These are phyloP conservation scores for Lagocephalus sceleratus DNA, from an alignment of 2,797 vertebrate genomes.

Conservation along the genomic window DNA sequence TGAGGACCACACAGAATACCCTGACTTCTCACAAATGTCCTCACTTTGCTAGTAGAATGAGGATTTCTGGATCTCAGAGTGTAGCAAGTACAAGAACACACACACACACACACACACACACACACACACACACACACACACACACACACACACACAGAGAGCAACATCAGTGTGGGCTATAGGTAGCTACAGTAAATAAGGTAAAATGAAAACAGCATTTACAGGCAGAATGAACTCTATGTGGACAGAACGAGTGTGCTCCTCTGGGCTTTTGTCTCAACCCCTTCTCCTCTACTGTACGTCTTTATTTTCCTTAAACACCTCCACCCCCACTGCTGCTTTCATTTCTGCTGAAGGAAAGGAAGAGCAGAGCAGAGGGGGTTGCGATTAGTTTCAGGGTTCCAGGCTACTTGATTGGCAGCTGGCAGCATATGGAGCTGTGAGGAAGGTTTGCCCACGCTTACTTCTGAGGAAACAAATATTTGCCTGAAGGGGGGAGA, in stretches of 20 bases:
- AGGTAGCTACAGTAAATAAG: constrained; percentile 22
- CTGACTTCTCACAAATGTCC: too few relatives aligned
- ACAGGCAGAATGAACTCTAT: constrained; percentile 6
- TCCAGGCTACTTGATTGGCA: constrained; percentile 86
- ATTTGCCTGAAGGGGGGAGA: constrained; percentile 88
- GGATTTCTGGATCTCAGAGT: too few relatives aligned
- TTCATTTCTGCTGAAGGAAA: constrained; percentile 61
- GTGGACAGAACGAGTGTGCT: constrained; percentile 34
- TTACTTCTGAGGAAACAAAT: constrained; percentile 96
- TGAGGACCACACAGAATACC: too few relatives aligned
- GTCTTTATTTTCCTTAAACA: constrained; percentile 52
- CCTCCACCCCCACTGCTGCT: constrained; percentile 24
- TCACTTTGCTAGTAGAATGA: too few relatives aligned
- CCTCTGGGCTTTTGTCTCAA: constrained; percentile 43
- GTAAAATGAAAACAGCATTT: constrained; percentile 33
- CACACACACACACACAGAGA: constrained; percentile 10
- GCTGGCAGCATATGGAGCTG: constrained; percentile 89
- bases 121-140: constrained; percentile 13
- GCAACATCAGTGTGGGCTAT: constrained; percentile 26
- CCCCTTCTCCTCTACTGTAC: constrained; percentile 35
- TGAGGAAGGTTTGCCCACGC: constrained; percentile 89
- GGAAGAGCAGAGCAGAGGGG: constrained; percentile 40
- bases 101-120: constrained; percentile 19
- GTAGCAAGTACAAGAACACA: too few relatives aligned
- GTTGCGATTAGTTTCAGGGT: constrained; percentile 70